These are phyloP conservation scores for Enteromius thamalakanensis DNA, from an alignment of 2,797 vertebrate genomes.

Conservation along the genomic window DNA sequence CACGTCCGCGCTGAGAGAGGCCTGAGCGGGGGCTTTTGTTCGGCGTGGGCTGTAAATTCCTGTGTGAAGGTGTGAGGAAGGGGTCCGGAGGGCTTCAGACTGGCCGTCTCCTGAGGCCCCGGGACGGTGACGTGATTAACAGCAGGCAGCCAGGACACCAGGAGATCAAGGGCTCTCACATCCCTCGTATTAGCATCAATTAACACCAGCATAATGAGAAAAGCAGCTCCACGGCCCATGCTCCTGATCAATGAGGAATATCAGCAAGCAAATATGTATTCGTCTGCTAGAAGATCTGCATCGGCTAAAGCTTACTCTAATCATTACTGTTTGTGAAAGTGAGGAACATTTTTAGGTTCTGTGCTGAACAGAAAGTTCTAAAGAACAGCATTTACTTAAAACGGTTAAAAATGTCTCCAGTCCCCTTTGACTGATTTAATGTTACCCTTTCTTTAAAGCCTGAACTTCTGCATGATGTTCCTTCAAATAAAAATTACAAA, in stretches of 20 bases:
- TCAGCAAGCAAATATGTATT: not conserved
- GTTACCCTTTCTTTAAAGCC: not conserved
- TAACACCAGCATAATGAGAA: constrained; percentile 21
- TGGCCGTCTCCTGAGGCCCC: constrained; percentile 25
- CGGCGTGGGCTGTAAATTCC: constrained; percentile 44
- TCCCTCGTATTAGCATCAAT: constrained; percentile 17
- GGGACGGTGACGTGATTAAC: constrained; percentile 35
- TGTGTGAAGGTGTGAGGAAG: constrained; percentile 14
- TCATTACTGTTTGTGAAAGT: not conserved
- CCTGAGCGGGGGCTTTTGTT: constrained; percentile 24
- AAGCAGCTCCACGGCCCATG: not conserved
- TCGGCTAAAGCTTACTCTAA: not conserved
- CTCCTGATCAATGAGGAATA: not conserved
- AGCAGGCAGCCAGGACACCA: not conserved
- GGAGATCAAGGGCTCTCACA: not conserved
- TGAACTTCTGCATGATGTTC: not conserved
- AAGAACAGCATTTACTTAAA: not conserved
- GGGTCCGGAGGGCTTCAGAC: constrained; percentile 35
- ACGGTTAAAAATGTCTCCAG: not conserved
- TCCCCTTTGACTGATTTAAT: not conserved
- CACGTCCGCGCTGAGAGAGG: not conserved
- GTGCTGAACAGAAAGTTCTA: not conserved
- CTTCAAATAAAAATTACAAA: too few species aligned
- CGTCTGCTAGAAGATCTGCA: not conserved
- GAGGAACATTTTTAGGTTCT: not conserved